phyloP scores from a whole-genome alignment of 2,797 vertebrate genomes.

The Orientallactaga sibirica region DNA sequence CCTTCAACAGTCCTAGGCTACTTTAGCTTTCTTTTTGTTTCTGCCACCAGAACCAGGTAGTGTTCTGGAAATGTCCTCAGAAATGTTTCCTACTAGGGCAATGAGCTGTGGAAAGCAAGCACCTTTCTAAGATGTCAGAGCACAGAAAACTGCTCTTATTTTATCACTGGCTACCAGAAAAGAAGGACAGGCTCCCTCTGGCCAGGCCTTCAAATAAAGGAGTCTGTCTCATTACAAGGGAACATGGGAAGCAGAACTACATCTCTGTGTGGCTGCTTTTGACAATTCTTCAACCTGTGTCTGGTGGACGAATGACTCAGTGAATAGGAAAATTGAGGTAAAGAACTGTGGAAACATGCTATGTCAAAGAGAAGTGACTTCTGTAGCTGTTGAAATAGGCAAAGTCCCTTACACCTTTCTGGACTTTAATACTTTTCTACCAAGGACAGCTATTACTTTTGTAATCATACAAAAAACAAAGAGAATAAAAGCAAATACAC shows the following conservation, averaged over 20 bases:
- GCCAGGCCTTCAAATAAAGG: neutral
- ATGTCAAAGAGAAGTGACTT: neutral
- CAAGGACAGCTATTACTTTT: neutral
- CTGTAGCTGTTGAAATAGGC: neutral
- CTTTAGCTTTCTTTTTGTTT: neutral
- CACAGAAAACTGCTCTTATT: neutral
- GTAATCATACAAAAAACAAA: constrained; percentile 50
- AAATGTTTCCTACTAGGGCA: neutral
- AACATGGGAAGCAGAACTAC: rapidly evolving
- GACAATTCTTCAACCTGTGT: neutral
- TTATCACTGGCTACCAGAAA: neutral
- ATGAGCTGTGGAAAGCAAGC: neutral
- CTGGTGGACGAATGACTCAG: neutral
- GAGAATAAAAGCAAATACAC: neutral
- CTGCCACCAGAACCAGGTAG: neutral
- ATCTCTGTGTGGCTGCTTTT: neutral
- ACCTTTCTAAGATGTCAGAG: constrained; percentile 38
- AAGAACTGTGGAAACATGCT: neutral
- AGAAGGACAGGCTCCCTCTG: neutral
- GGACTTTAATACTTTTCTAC: neutral
- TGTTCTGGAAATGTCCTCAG: neutral
- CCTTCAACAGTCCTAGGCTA: neutral
- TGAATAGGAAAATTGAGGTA: neutral
- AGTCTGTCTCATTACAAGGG: neutral
- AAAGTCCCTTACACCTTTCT: neutral